These are phyloP conservation scores for Steinernema carpocapsae DNA, from an alignment of 2,888 invertebrate genomes.

Conservation along the genomic window DNA sequence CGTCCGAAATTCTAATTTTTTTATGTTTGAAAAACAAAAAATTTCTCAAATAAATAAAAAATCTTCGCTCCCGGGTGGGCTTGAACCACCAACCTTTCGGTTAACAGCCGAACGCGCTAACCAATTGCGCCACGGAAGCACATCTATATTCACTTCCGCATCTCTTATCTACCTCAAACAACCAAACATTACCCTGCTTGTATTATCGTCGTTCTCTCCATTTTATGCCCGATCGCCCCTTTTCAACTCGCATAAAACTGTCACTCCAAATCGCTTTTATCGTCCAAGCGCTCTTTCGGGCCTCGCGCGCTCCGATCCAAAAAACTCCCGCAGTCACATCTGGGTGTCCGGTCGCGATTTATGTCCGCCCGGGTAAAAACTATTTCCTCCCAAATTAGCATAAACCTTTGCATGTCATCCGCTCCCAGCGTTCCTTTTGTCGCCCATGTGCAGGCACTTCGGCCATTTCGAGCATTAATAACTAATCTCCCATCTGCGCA, in stretches of 20 bases:
- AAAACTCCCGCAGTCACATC: slow-evolving; percentile 23
- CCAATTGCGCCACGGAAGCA: slow-evolving; percentile 44
- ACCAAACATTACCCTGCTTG: no score
- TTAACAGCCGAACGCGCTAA: slow-evolving; percentile 66
- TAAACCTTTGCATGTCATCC: slow-evolving; percentile 1
- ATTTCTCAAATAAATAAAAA: no score
- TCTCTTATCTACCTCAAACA: background rate
- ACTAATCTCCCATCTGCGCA: slow-evolving; percentile 29
- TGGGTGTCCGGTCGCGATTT: background rate
- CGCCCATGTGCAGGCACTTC: no score
- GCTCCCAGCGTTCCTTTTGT: background rate
- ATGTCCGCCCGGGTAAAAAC: background rate
- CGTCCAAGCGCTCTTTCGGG: background rate
- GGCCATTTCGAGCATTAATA: slow-evolving; percentile 23
- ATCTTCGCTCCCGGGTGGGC: slow-evolving; percentile 50
- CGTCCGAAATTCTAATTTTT: no score
- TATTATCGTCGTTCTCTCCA: no score
- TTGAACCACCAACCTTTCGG: slow-evolving; percentile 68
- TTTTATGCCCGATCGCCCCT: background rate
- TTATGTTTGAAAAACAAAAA: no score
- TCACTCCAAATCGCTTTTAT: background rate
- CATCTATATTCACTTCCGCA: background rate
- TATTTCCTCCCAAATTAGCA: slow-evolving; percentile 17
- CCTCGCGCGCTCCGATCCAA: background rate
- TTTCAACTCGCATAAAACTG: background rate